A percentile compares a stretch with the other conserved stretches of the same genome.
Conservation (phyloP, 2,888 invertebrate genomes). For the Salpingus planirostris region DNA sequence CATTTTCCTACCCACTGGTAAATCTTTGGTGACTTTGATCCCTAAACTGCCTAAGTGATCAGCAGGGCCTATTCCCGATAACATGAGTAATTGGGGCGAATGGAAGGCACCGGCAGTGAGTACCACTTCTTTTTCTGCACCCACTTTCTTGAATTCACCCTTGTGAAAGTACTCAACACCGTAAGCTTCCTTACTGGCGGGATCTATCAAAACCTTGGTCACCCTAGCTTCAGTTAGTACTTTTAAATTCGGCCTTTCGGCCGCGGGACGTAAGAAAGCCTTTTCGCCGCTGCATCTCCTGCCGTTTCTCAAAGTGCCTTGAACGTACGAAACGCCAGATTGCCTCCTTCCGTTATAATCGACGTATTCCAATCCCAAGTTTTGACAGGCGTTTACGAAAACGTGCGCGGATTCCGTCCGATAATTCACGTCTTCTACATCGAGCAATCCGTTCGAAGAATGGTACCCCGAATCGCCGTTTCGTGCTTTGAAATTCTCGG, state of each 20-base stretch:
- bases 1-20: slow-evolving; percentile 6
- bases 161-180: slow-evolving; percentile 57
- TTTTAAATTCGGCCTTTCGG: slow-evolving; percentile 53
- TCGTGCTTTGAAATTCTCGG: not conserved
- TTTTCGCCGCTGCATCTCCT: slow-evolving; percentile 56
- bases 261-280: slow-evolving; percentile 51
- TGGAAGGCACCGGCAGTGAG: slow-evolving; percentile 80
- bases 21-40: slow-evolving; percentile 4
- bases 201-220: slow-evolving; percentile 56
- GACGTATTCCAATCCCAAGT: slow-evolving; percentile 54
- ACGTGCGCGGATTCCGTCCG: slow-evolving; percentile 44
- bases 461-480: not conserved
- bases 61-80: slow-evolving; percentile 44
- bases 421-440: slow-evolving; percentile 31
- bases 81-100: slow-evolving; percentile 78
- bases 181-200: slow-evolving; percentile 50
- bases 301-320: slow-evolving; percentile 50
- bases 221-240: slow-evolving; percentile 53
- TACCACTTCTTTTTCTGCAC: slow-evolving; percentile 68
- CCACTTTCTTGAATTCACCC: slow-evolving; percentile 37
- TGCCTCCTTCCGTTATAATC: slow-evolving; percentile 58
- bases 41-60: slow-evolving; percentile 3
- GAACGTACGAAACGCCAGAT: slow-evolving; percentile 51
- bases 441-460: slow-evolving; percentile 30
- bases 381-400: slow-evolving; percentile 52